Evolutionary conservation across 2,797 vertebrate species (phyloP).

Genomic region (Sylvilagus floridanus): DNA sequence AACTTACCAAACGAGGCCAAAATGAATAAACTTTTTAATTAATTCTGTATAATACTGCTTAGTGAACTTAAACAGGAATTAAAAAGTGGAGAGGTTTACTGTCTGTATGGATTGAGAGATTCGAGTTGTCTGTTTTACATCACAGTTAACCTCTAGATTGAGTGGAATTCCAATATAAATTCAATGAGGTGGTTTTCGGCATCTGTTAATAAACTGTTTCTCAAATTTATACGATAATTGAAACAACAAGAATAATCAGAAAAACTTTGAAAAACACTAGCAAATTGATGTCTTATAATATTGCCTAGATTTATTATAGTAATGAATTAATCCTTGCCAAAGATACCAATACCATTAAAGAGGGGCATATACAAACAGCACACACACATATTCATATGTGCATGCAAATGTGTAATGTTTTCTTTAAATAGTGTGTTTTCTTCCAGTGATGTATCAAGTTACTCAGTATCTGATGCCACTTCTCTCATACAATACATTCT

Average conservation of each 20-base stretch:
- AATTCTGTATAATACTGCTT: not conserved
- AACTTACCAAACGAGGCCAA: not conserved
- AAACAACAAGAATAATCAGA: not conserved
- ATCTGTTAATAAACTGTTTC: not conserved
- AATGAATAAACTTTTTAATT: not conserved
- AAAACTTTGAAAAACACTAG: not conserved
- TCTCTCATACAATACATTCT: not conserved
- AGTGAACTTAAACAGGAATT: not conserved
- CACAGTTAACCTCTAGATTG: too few species aligned
- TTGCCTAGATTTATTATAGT: not conserved
- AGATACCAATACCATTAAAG: not conserved
- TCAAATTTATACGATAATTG: not conserved
- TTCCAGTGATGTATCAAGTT: not conserved
- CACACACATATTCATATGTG: not conserved
- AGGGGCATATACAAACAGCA: too few species aligned
- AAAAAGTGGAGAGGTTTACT: not conserved
- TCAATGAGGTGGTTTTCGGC: too few species aligned
- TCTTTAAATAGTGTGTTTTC: not conserved
- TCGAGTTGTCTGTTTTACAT: too few species aligned
- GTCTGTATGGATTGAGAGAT: not conserved
- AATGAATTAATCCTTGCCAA: not conserved
- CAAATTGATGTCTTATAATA: not conserved
- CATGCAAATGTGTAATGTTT: too few species aligned
- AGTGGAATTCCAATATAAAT: too few species aligned
- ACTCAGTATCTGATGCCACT: not conserved